These are phyloP conservation scores for Rhopalosiphum padi DNA, from an alignment of 1,140 invertebrate genomes.

Conservation along the genomic window DNA sequence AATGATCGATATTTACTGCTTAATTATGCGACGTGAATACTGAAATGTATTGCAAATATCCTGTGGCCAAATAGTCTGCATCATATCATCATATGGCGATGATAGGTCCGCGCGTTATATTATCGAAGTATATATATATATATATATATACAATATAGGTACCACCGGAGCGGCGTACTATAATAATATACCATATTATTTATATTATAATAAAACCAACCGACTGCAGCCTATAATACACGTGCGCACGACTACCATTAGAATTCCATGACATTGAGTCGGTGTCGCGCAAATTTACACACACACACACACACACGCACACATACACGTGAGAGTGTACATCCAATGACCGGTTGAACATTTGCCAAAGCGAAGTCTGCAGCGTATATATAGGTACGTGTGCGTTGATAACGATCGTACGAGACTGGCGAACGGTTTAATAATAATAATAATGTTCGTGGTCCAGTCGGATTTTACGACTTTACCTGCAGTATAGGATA, in stretches of 20 bases:
- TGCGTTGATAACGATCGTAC: conserved; percentile 28
- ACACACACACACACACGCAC: background rate
- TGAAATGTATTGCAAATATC: no score
- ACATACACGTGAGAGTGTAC: background rate
- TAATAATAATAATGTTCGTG: conserved; percentile 18
- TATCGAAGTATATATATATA: background rate
- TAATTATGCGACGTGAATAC: no score
- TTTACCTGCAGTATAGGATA: background rate
- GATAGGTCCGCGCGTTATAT: background rate
- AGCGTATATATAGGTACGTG: background rate
- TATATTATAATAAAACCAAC: background rate
- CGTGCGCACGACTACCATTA: background rate
- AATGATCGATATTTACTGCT: no score
- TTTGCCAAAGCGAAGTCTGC: conserved; percentile 31
- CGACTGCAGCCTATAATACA: background rate
- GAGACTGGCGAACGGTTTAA: background rate
- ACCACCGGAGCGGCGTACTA: background rate
- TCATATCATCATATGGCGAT: no score
- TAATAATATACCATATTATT: no score
- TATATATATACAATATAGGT: background rate
- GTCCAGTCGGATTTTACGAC: conserved; percentile 18
- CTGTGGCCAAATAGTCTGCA: no score
- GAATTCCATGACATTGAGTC: conserved; percentile 32
- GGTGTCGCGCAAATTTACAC: background rate
- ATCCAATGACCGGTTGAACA: conserved; percentile 26